Evolutionary conservation across 2,797 vertebrate genomes (phyloP).

Genomic region (Jordanella pulchra): DNA sequence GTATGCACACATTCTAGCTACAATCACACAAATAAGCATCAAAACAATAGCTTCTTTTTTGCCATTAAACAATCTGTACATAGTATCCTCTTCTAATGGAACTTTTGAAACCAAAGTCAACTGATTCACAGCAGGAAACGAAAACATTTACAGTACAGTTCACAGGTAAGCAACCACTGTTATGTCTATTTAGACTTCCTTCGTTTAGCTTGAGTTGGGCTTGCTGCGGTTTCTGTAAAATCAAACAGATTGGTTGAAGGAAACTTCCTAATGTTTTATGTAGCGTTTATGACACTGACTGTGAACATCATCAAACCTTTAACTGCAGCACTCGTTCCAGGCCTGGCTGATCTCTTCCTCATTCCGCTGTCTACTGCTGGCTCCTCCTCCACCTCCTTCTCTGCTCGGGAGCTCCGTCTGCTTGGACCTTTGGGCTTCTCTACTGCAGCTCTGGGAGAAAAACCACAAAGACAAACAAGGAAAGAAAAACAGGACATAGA

Average conservation of each 20-base stretch:
- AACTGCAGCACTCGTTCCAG: conserved; percentile 79
- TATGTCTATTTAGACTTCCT: conserved; percentile 95
- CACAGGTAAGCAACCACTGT: conserved; percentile 83
- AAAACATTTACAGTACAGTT: conserved; percentile 91
- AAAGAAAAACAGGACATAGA: conserved; percentile 33
- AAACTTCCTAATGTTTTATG: neutral
- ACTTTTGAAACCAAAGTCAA: conserved; percentile 80
- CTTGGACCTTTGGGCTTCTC: conserved; percentile 95
- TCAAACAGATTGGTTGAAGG: conserved; percentile 21
- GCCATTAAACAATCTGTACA: conserved; percentile 91
- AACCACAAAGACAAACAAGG: conserved; percentile 65
- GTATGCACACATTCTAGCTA: conserved; percentile 77
- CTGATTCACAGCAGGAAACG: conserved; percentile 82
- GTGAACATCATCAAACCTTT: conserved; percentile 62
- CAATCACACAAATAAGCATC: conserved; percentile 74
- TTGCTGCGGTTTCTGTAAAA: conserved; percentile 86
- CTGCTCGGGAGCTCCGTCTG: conserved; percentile 92
- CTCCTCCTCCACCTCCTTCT: conserved; percentile 89
- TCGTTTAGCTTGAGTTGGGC: conserved; percentile 95
- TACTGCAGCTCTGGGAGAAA: conserved; percentile 85
- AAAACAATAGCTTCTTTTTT: conserved; percentile 83
- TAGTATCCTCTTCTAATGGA: conserved; percentile 77
- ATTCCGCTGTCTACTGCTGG: conserved; percentile 88
- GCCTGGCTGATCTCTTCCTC: conserved; percentile 91
- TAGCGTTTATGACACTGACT: neutral